Base-by-base conservation (phyloP, 2,797 vertebrate genomes). In the Neopelma chrysocephalum region DNA sequence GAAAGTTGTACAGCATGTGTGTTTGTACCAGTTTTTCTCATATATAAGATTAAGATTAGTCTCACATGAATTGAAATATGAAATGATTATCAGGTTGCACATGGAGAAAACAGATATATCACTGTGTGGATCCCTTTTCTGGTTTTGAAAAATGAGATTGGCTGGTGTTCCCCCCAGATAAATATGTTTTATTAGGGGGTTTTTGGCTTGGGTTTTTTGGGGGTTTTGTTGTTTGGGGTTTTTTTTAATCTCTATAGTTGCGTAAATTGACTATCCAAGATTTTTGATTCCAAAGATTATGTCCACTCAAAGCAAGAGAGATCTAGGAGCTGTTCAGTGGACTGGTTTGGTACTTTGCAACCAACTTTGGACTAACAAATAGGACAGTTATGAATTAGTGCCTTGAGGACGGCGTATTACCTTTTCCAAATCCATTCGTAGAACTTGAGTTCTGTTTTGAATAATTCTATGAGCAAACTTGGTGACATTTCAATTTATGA, bases 401-500 rank as follows among this genome's bases (percentile, higher is more conserved):
- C 26, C 29, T 42, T 19, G 14, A 66, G 26, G 20, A 71, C 4
- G 47, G 3, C 0, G 0, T 21, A 48, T 38, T 78, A 54, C 15
- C 15, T 83, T 31, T 65, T 70, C 50, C 57, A 80, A 65, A 60
- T 45, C 7, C 4, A 22, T 32, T 76, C 22, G 56, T 6, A 40
- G 27, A 75, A 50, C 7, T 32, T 29, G 22, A 45, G 16, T 40
- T 83, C 15, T 75, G 7, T 20, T 34, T 27, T 34, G 8, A 50
- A 45, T 61, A 77, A 56, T 86, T 77, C 42, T 51, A 68, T 21
- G 25, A 60, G 7, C 6, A 54, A 57, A 26, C 6, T 40, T 40
- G 7, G 11, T 66, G 25, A 56, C 6, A 11, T 32, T 25, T 61
- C n/a, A 10, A 9, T 40, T 65, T 60, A 43, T 48, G 36, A 54